Evolutionary conservation across 2,797 vertebrate species (phyloP).

Genomic region (Anableps anableps): DNA sequence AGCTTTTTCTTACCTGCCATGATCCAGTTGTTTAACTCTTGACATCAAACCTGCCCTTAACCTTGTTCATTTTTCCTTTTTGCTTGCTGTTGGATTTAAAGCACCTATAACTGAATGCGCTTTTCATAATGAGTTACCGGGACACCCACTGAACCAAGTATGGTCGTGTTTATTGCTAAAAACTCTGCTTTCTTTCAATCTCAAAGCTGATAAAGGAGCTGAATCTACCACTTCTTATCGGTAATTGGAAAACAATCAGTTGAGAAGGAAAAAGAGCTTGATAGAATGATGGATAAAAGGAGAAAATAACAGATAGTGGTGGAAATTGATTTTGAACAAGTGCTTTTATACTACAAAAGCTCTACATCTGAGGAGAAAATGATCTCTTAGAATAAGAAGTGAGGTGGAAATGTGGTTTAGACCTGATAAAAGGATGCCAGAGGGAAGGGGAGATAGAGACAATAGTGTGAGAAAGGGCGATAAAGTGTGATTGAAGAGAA

Average conservation of each 20-base stretch:
- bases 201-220: slow-evolving; percentile 36
- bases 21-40: background rate
- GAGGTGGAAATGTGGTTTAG: slow-evolving; percentile 59
- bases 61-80: background rate
- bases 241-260: slow-evolving; percentile 57
- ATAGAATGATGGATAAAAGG: slow-evolving; percentile 34
- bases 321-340: slow-evolving; percentile 71
- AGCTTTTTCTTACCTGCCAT: background rate
- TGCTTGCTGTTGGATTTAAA: background rate
- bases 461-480: slow-evolving; percentile 47
- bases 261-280: slow-evolving; percentile 39
- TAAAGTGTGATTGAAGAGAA: slow-evolving; percentile 68
- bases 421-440: slow-evolving; percentile 68
- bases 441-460: slow-evolving; percentile 52
- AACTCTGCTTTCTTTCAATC: slow-evolving; percentile 30
- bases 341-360: slow-evolving; percentile 64
- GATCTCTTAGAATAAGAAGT: slow-evolving; percentile 56
- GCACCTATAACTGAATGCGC: background rate
- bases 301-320: slow-evolving; percentile 44
- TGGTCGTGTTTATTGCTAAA: slow-evolving; percentile 15
- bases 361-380: slow-evolving; percentile 58
- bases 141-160: slow-evolving; percentile 41
- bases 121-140: slow-evolving; percentile 45
- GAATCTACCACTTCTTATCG: slow-evolving; percentile 64
- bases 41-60: background rate